These are phyloP conservation scores for Euclidia mi DNA, from an alignment of 2,888 invertebrate genomes.

Conservation along the genomic window DNA sequence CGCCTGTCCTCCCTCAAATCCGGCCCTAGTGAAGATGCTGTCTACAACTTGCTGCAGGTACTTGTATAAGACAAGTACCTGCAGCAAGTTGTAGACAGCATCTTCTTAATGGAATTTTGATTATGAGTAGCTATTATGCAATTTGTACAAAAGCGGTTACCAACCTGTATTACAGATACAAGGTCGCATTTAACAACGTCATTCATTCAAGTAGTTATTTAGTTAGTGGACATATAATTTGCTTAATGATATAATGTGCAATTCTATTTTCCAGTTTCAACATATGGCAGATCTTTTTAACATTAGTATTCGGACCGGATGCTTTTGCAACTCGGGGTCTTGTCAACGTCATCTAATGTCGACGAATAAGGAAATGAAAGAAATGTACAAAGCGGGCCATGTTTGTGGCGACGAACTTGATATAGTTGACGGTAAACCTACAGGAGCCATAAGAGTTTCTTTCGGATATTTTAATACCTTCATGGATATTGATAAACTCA, in stretches of 20 bases:
- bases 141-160: too few species aligned
- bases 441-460: conserved; percentile 97
- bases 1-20: too few species aligned
- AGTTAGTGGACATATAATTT: neutral
- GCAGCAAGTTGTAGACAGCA: too few species aligned
- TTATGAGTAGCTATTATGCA: too few species aligned
- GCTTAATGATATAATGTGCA: conserved; percentile 11
- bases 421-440: conserved; percentile 95
- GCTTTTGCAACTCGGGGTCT: conserved; percentile 99
- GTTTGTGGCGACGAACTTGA: conserved; percentile 97
- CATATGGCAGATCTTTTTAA: conserved; percentile 96
- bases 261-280: conserved; percentile 91
- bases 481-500: conserved; percentile 92
- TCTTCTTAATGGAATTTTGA: too few species aligned
- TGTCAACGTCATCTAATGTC: conserved; percentile 95
- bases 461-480: conserved; percentile 97
- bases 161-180: neutral
- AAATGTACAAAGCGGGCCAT: conserved; percentile 96
- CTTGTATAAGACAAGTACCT: too few species aligned
- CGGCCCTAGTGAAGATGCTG: too few species aligned
- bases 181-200: neutral
- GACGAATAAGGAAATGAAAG: conserved; percentile 92
- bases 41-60: too few species aligned
- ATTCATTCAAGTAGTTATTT: neutral
- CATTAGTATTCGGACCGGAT: conserved; percentile 97